Evolutionary conservation across 2,113 vertebrate genomes (phyloP).

Genomic region (Alaudala cheleensis): DNA sequence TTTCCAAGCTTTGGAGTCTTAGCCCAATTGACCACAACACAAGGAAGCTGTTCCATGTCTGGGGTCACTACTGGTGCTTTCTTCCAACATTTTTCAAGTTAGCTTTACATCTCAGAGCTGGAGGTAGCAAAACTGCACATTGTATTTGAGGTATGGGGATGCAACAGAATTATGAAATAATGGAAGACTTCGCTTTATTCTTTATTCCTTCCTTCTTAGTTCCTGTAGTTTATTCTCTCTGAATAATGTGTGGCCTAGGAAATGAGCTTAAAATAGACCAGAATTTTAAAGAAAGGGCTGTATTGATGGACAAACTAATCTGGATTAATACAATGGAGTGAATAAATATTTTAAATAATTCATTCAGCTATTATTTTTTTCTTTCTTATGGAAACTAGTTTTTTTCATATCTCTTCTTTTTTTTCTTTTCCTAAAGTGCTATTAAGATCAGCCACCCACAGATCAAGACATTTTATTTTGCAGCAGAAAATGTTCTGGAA

Average conservation of each 20-base stretch:
- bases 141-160: background rate
- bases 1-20: background rate
- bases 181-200: background rate
- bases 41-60: background rate
- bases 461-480: slow-evolving; percentile 96
- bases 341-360: background rate
- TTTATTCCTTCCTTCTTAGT: background rate
- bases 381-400: background rate
- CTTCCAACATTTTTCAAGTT: background rate
- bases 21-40: background rate
- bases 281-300: background rate
- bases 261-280: background rate
- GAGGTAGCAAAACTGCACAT: background rate
- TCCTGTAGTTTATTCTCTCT: background rate
- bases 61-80: background rate
- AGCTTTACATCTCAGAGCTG: background rate
- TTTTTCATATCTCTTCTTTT: background rate
- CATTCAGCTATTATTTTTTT: background rate
- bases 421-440: slow-evolving; percentile 77
- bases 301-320: background rate
- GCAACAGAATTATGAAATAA: background rate
- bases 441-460: slow-evolving; percentile 94
- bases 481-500: slow-evolving; percentile 90
- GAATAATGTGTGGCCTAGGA: background rate
- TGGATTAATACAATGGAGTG: background rate